Base-by-base conservation (phyloP, 35 echinoderm and acorn worm genomes). In the Ophioderma brevispina region DNA sequence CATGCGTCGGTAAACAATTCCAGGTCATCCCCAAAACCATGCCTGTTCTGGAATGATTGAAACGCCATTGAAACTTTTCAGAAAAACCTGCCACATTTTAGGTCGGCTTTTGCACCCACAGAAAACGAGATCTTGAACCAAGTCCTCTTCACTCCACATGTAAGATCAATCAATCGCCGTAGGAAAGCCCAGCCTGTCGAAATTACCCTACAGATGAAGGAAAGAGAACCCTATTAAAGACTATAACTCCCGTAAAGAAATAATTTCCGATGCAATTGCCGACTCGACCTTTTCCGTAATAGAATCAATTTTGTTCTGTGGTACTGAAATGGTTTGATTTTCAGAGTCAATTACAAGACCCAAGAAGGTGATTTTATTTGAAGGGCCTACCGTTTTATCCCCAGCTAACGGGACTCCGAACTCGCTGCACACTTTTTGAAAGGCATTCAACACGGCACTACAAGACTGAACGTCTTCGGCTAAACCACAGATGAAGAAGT, bases 371-470 rank as follows among this genome's bases (percentile, higher is more conserved):
- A 91, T 35, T 40, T 76, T 38, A 0, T 31, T 55, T 1, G 42
- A 39, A 0, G 92, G 92, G 1, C 92, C 85, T 39, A 40, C 80
- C 0, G 63, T 76, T 64, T 93, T 93, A 28, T 93, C 92, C 0
- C 0, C 25, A 6, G 92, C 86, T 11, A 93, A 40, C 19, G 92
- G 92, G 14, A 93, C 80, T 23, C 92, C 92, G 38, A 89, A 93
- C 19, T 79, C 15, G 32, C 81, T 75, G 64, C 40, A 79, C 33
- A 87, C 75, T 36, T 35, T n/a, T 6, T 36, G 38, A 92, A 93
- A 93, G n/a, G n/a, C 1, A 38, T 17, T 34, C 23, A 4, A 6
- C 32, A 82, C 33, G 40, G 36, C 37, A 25, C 35, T 36, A 19
- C 19, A 35, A 49, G 77, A 93, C 40, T 81, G 0, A 46, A 23